Conservation (phyloP, 1,140 invertebrate species). For the Drosophila watanabei region DNA sequence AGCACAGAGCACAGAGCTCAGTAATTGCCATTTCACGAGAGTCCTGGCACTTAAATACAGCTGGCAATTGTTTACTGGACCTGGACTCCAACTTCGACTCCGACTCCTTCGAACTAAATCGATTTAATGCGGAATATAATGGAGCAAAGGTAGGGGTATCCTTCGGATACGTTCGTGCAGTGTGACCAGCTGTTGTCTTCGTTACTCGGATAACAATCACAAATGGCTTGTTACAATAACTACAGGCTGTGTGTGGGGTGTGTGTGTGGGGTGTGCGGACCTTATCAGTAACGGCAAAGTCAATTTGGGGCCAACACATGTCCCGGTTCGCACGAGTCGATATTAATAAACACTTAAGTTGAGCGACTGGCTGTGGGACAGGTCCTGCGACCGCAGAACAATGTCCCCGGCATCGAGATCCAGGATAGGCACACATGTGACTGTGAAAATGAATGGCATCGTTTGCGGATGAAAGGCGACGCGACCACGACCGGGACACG, state of each 20-base stretch:
- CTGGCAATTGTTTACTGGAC: constrained; percentile 5
- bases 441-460: constrained; percentile 64
- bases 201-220: constrained; percentile 44
- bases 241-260: constrained; percentile 8
- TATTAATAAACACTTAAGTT: constrained; percentile 71
- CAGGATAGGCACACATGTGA: constrained; percentile 45
- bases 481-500: constrained; percentile 5
- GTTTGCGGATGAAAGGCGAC: constrained; percentile 54
- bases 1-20: background rate
- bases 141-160: background rate
- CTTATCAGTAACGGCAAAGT: constrained; percentile 64
- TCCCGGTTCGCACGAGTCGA: constrained; percentile 65
- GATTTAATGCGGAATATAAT: constrained; percentile 13
- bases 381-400: constrained; percentile 28
- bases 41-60: constrained; percentile 25
- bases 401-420: constrained; percentile 28
- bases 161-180: background rate
- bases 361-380: constrained; percentile 11
- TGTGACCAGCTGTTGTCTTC: constrained; percentile 51
- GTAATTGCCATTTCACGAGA: constrained; percentile 38
- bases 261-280: background rate
- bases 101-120: constrained; percentile 4
- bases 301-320: constrained; percentile 69
- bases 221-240: constrained; percentile 51
- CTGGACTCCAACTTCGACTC: background rate